Evolutionary conservation across 1,140 invertebrate species (phyloP).

Genomic region (Drosophila carrolli): DNA sequence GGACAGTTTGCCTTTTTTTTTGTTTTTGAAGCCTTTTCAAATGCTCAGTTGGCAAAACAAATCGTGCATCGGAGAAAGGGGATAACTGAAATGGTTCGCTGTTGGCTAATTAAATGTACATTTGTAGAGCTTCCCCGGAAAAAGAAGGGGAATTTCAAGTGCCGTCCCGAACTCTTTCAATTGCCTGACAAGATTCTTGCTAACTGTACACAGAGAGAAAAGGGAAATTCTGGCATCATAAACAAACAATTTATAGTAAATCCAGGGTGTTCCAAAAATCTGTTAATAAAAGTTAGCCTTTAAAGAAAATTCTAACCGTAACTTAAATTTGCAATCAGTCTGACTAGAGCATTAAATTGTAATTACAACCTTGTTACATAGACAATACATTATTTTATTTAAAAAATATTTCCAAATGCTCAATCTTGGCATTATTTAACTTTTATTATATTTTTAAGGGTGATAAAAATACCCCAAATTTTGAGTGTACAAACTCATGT

Average conservation of each 20-base stretch:
- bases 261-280: too few relatives aligned
- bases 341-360: too few relatives aligned
- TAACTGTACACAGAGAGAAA: constrained; percentile 4
- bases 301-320: too few relatives aligned
- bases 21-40: constrained; percentile 66
- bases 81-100: constrained; percentile 25
- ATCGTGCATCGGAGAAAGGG: constrained; percentile 18
- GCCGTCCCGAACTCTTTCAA: constrained; percentile 24
- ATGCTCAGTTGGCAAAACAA: constrained; percentile 55
- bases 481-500: background rate
- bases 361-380: too few relatives aligned
- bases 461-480: background rate
- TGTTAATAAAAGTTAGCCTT: too few relatives aligned
- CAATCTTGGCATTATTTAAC: too few relatives aligned
- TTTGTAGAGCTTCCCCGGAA: constrained; percentile 64
- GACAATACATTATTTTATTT: too few relatives aligned
- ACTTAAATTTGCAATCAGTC: too few relatives aligned
- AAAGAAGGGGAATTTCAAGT: constrained; percentile 1
- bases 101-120: constrained; percentile 75
- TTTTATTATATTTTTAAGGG: too few relatives aligned
- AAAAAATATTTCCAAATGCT: too few relatives aligned
- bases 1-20: constrained; percentile 40
- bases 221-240: too few relatives aligned
- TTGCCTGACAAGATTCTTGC: constrained; percentile 21
- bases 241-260: too few relatives aligned